Base-by-base conservation (phyloP, 2,888 invertebrate genomes). In the Drosophila eohydei region DNA sequence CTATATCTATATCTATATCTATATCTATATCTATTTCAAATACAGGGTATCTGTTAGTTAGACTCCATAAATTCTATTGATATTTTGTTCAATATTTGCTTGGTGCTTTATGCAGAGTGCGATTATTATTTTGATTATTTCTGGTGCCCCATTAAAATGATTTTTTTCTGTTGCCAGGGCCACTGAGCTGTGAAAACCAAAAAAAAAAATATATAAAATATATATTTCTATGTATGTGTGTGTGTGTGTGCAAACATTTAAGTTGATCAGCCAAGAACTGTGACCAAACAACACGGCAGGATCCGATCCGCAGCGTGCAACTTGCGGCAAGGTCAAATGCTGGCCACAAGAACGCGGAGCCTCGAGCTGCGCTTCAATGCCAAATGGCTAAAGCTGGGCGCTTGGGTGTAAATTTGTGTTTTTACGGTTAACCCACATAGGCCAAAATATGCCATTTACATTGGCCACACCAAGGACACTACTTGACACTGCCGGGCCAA, bases 371-470 rank as follows among this genome's bases (percentile, higher is more conserved):
- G 6, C 12, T 32, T 66, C 81, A 78, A 69, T 71, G 80, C 21
- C 64, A 74, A 78, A 68, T 11, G 38, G 32, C 21, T 21, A 41
- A 28, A 36, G 34, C 44, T 78, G 68, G 71, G 66, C 78, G 75
- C 69, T 54, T 26, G 34, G 34, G 36, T 36, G 54, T 28, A 40
- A 54, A 50, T 50, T 16, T 60, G 28, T 32, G 52, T 38, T 41
- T 46, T 40, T 41, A 61, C 73, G 86, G 88, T 88, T 87, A 87
- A 87, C 86, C 86, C 88, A 86, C 78, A 82, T 70, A 69, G 83
- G 73, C 80, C 86, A 86, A 88, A 87, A 87, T 86, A 87, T 84
- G 71, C 67, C 83, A 83, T 87, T 87, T 82, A 83, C 70, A 44
- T 71, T 87, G 86, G 86, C 86, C 86, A 88, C 82, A 85, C 71